These are phyloP conservation scores for Plestiodon gilberti DNA, from an alignment of 2,113 vertebrate genomes.

Conservation along the genomic window DNA sequence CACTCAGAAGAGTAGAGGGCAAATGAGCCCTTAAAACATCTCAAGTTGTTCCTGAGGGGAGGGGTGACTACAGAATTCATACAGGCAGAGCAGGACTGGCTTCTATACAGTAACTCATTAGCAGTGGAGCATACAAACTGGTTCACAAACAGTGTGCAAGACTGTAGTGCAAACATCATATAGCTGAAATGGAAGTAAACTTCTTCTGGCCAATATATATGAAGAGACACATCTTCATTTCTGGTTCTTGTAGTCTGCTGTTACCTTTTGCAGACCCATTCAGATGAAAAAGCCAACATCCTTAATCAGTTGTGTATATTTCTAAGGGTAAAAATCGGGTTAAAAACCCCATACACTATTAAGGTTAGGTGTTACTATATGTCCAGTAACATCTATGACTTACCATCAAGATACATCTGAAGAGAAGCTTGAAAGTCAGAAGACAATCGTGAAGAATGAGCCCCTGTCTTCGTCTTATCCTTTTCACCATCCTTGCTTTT, in stretches of 20 bases:
- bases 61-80: neutral
- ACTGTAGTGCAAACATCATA: neutral
- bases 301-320: neutral
- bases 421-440: slow-evolving; percentile 55
- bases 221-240: neutral
- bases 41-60: neutral
- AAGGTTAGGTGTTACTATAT: neutral
- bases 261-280: neutral
- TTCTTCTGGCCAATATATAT: neutral
- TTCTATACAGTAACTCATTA: neutral
- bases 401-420: slow-evolving; percentile 72
- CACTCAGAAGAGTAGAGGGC: neutral
- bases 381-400: slow-evolving; percentile 53
- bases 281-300: neutral
- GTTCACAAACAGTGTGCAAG: neutral
- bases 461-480: slow-evolving; percentile 67
- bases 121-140: neutral
- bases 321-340: too few species aligned
- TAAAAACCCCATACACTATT: neutral
- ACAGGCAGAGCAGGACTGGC: neutral
- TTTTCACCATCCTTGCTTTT: slow-evolving; percentile 76
- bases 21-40: neutral
- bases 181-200: neutral
- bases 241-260: neutral
- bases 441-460: slow-evolving; percentile 55